Evolutionary conservation across 1,140 invertebrate genomes (phyloP).

Genomic region (Parapsyche elsis): DNA sequence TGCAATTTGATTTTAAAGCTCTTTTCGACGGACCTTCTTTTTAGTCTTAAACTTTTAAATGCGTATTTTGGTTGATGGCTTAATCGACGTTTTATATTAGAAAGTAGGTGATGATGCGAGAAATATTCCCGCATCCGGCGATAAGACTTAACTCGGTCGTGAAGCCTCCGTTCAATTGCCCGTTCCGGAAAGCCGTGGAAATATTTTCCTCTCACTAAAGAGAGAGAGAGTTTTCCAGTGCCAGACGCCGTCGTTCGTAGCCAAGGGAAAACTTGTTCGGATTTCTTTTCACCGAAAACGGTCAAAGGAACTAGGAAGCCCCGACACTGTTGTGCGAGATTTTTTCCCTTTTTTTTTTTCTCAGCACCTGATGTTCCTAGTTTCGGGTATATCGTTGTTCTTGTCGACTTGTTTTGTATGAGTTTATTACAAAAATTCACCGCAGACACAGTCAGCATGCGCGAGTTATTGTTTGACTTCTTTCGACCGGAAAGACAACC

Average conservation of each 20-base stretch:
- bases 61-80: neutral
- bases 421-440: neutral
- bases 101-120: slow-evolving; percentile 15
- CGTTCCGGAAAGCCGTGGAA: slow-evolving; percentile 1
- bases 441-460: neutral
- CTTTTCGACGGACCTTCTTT: too few species aligned
- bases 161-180: neutral
- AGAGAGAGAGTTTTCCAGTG: neutral
- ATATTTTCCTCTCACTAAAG: neutral
- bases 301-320: neutral
- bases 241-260: neutral
- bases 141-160: slow-evolving; percentile 28
- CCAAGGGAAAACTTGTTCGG: slow-evolving; percentile 11
- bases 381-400: slow-evolving; percentile 16
- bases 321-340: neutral
- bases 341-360: neutral
- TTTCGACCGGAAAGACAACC: neutral
- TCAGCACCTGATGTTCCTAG: neutral
- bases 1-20: too few species aligned
- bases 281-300: slow-evolving; percentile 5
- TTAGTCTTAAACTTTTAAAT: neutral
- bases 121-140: neutral
- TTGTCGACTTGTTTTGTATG: slow-evolving; percentile 2
- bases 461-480: neutral
- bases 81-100: slow-evolving; percentile 11